Evolutionary conservation across 1,140 invertebrate genomes (phyloP).

Genomic region (Telenomus remus): DNA sequence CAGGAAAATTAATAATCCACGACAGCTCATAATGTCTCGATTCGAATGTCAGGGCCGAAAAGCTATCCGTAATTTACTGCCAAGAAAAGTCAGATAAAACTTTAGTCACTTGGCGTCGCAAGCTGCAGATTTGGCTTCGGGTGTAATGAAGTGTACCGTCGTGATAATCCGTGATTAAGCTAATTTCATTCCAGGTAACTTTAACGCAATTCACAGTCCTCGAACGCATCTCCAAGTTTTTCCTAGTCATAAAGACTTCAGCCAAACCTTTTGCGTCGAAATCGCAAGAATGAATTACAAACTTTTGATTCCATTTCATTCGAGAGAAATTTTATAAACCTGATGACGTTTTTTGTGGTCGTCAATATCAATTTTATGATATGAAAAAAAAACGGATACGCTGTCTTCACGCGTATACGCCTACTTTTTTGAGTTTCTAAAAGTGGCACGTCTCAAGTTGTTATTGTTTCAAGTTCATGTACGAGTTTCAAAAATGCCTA

Average conservation of each 20-base stretch:
- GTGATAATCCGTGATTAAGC: conserved; percentile 67
- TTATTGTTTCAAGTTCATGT: too few relatives aligned
- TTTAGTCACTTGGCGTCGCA: conserved; percentile 55
- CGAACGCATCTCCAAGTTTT: conserved; percentile 51
- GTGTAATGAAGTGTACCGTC: conserved; percentile 65
- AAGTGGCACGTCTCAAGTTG: too few relatives aligned
- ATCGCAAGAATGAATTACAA: conserved; percentile 48
- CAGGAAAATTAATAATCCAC: conserved; percentile 25
- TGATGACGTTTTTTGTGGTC: too few relatives aligned
- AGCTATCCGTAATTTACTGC: conserved; percentile 60
- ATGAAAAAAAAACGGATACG: too few relatives aligned
- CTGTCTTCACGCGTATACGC: too few relatives aligned
- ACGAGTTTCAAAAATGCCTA: conserved; percentile 18
- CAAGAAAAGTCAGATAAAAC: conserved; percentile 63
- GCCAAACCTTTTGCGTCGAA: conserved; percentile 40
- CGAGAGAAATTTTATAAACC: conserved; percentile 49
- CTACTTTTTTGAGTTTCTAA: too few relatives aligned
- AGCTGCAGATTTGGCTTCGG: conserved; percentile 45
- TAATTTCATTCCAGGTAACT: conserved; percentile 62
- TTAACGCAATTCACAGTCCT: conserved; percentile 53
- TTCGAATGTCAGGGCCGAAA: conserved; percentile 37
- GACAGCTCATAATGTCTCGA: conserved; percentile 18
- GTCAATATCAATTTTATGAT: too few relatives aligned
- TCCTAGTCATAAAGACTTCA: conserved; percentile 37
- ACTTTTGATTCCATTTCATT: conserved; percentile 42